These are phyloP conservation scores for Aythya baeri DNA, from an alignment of 2,113 vertebrate genomes.

Conservation along the genomic window DNA sequence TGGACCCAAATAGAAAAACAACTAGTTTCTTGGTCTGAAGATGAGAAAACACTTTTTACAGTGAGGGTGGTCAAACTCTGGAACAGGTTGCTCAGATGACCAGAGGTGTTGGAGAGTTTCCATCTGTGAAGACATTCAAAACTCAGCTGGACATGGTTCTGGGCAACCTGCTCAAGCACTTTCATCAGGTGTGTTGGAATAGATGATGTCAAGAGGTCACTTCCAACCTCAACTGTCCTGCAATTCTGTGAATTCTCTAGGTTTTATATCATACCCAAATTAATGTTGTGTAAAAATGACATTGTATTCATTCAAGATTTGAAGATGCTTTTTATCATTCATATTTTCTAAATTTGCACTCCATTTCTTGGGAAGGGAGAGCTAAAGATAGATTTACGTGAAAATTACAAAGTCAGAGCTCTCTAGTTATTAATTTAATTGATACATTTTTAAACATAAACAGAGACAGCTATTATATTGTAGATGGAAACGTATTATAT, in stretches of 20 bases:
- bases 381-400: background rate
- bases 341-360: background rate
- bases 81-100: background rate
- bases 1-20: background rate
- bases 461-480: background rate
- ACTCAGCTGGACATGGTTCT: background rate
- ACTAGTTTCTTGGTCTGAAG: background rate
- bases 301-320: background rate
- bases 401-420: background rate
- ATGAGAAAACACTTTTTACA: background rate
- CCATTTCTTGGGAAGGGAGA: background rate
- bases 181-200: background rate
- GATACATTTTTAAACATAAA: background rate
- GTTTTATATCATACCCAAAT: background rate
- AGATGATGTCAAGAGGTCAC: background rate
- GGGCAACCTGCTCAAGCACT: background rate
- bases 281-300: background rate
- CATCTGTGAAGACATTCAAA: background rate
- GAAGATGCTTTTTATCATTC: background rate
- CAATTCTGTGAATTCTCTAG: background rate
- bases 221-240: background rate
- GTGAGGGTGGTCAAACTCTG: background rate
- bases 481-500: background rate
- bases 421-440: background rate
- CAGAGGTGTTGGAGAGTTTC: background rate